Percentiles rank a stretch among this genome's conserved stretches.
Conservation (phyloP, 2,797 vertebrate species). For the Uromys caudimaculatus region DNA sequence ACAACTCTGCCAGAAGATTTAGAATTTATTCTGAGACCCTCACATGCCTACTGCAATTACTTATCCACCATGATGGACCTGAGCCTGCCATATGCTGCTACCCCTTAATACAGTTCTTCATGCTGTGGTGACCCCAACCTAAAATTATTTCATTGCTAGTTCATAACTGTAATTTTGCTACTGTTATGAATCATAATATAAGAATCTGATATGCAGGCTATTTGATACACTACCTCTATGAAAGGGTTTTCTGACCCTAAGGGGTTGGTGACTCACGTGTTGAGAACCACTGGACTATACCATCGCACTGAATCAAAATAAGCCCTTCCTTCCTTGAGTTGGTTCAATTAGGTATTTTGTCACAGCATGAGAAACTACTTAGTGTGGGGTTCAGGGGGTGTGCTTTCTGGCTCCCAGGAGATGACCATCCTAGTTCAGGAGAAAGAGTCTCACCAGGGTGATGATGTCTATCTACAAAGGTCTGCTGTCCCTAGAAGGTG, state of each 20-base stretch:
- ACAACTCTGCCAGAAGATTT: neutral
- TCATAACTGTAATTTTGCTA: neutral
- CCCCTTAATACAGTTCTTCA: no score
- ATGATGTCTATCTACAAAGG: neutral
- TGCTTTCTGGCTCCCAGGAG: neutral
- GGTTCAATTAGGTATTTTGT: neutral
- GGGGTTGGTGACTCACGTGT: neutral
- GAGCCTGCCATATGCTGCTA: rapidly evolving
- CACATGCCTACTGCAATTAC: neutral
- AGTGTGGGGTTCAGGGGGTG: no score
- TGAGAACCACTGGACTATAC: no score
- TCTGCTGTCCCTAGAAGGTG: neutral
- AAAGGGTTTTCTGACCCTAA: neutral
- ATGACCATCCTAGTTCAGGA: neutral
- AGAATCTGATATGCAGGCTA: neutral
- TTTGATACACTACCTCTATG: neutral
- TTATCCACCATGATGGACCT: neutral
- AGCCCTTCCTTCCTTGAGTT: neutral
- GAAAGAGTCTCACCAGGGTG: no score
- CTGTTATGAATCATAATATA: neutral
- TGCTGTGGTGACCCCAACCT: neutral
- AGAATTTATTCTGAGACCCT: neutral
- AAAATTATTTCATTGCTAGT: neutral
- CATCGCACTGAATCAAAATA: neutral
- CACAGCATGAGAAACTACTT: neutral